These are phyloP conservation scores for Oreocharis arfaki DNA, from an alignment of 2,113 vertebrate genomes.

Conservation along the genomic window DNA sequence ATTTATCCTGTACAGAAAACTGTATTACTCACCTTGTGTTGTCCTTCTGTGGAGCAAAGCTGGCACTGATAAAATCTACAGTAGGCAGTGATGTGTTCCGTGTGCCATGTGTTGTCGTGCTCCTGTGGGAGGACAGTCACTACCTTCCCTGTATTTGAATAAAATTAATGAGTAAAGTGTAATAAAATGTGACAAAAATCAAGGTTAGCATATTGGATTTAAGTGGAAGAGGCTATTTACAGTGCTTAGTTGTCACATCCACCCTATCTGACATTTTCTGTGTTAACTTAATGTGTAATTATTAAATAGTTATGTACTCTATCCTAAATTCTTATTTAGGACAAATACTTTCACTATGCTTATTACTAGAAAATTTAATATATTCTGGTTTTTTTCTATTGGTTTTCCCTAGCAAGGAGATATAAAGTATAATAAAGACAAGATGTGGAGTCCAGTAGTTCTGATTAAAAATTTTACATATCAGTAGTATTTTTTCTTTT, in stretches of 20 bases:
- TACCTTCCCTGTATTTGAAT: neutral
- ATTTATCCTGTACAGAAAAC: neutral
- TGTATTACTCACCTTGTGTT: neutral
- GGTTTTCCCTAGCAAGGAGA: neutral
- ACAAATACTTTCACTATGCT: neutral
- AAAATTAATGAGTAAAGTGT: slow-evolving; percentile 4
- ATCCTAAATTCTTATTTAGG: neutral
- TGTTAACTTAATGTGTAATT: neutral
- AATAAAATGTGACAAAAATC: slow-evolving; percentile 20
- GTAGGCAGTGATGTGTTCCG: neutral
- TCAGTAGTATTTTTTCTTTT: neutral
- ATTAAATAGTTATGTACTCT: neutral
- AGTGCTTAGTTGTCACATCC: neutral
- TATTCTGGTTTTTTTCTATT: neutral
- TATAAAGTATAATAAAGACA: neutral
- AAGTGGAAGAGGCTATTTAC: neutral
- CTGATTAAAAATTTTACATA: neutral
- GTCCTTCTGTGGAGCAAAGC: neutral
- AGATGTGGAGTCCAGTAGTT: neutral
- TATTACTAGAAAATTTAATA: neutral
- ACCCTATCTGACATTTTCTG: neutral
- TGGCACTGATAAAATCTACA: neutral
- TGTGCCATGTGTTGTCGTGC: neutral
- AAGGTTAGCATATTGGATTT: slow-evolving; percentile 13
- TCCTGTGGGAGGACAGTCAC: neutral